A percentile compares a stretch with the other conserved stretches of the same genome.
phyloP scores from a whole-genome alignment of 1,140 invertebrate genomes.

The Atopsyche davidsoni region DNA sequence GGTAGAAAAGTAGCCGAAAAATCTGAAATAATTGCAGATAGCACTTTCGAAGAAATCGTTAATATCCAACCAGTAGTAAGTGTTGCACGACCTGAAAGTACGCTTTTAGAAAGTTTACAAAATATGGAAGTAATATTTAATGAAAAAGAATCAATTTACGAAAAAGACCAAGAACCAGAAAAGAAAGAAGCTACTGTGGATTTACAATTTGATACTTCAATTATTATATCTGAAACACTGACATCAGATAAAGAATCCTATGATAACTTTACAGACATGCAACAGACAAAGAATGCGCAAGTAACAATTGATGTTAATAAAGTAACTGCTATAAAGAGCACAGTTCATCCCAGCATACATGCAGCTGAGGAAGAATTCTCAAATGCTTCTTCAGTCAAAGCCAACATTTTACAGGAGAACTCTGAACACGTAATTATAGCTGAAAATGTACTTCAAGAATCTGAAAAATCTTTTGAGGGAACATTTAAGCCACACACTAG shows the following conservation, averaged over 20 bases:
- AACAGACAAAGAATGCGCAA: constrained; percentile 15
- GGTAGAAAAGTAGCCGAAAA: constrained; percentile 38
- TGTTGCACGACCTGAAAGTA: constrained; percentile 36
- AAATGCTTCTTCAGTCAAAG: constrained; percentile 6
- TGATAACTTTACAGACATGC: constrained; percentile 6
- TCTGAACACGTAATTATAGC: constrained; percentile 7
- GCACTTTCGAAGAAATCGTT: constrained; percentile 32
- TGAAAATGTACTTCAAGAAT: constrained; percentile 31
- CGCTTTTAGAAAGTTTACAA: constrained; percentile 34
- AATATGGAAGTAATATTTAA: constrained; percentile 32
- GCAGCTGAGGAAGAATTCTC: constrained; percentile 9
- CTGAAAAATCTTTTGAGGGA: constrained; percentile 34
- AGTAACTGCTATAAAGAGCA: constrained; percentile 35
- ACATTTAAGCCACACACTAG: constrained; percentile 21
- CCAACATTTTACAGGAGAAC: constrained; percentile 2
- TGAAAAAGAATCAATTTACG: constrained; percentile 35
- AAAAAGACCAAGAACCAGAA: constrained; percentile 29
- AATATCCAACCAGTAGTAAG: constrained; percentile 24
- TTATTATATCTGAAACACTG: constrained; percentile 40
- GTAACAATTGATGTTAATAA: constrained; percentile 34
- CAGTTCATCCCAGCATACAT: constrained; percentile 42
- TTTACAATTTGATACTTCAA: constrained; percentile 39
- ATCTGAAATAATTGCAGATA: constrained; percentile 35
- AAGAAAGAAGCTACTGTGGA: constrained; percentile 40
- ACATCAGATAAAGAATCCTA: constrained; percentile 25